A percentile compares a stretch with the other conserved stretches of the same genome.
These are phyloP conservation scores for Bolinopsis microptera DNA, from an alignment of 37 sponge, comb jelly and placozoan species.

Conservation along the genomic window DNA sequence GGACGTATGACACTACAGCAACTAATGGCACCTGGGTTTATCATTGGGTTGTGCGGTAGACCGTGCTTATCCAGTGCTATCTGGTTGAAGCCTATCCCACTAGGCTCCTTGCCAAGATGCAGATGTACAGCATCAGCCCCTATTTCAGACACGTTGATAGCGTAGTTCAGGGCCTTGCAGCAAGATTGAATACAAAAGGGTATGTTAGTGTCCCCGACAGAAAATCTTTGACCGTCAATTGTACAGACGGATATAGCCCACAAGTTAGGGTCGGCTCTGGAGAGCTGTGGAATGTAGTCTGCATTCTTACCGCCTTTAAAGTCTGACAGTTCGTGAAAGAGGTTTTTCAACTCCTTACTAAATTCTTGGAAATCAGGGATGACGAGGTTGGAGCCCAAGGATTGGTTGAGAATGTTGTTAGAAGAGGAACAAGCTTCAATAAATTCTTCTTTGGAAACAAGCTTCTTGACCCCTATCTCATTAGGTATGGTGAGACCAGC, in stretches of 20 bases:
- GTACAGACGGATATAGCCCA: constrained; percentile 85
- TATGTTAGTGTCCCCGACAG: background rate
- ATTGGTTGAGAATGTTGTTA: background rate
- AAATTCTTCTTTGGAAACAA: background rate
- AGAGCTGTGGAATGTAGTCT: constrained; percentile 78
- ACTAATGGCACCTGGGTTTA: constrained; percentile 65
- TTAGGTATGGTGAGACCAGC: background rate
- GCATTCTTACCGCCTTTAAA: constrained; percentile 73
- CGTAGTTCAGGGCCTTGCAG: constrained; percentile 66
- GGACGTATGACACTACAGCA: constrained; percentile 21
- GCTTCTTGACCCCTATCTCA: constrained; percentile 22
- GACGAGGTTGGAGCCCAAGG: constrained; percentile 49
- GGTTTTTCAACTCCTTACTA: background rate
- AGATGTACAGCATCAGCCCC: constrained; percentile 59
- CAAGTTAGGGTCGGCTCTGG: constrained; percentile 70
- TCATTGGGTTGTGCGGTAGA: constrained; percentile 59
- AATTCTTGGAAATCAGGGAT: constrained; percentile 72
- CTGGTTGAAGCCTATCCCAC: constrained; percentile 60
- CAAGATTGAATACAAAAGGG: constrained; percentile 60
- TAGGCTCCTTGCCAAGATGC: constrained; percentile 70
- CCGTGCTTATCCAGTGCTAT: constrained; percentile 62
- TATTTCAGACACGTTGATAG: background rate
- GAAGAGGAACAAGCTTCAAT: background rate
- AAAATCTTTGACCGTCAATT: constrained; percentile 79
- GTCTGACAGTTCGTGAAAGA: constrained; percentile 56